Evolutionary conservation across 2,113 vertebrate genomes (phyloP).

Genomic region (Pongo abelii): DNA sequence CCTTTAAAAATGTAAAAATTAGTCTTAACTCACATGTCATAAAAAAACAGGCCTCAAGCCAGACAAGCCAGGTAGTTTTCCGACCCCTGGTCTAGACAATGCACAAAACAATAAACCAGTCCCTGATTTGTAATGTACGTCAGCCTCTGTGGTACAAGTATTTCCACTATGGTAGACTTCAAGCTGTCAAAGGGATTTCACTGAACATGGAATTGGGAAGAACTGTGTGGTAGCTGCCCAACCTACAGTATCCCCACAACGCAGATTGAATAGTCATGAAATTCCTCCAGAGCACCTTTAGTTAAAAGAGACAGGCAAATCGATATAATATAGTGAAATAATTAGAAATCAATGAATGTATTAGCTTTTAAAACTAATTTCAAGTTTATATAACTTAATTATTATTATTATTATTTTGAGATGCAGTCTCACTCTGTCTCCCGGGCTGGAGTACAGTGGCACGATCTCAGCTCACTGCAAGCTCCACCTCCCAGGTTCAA

Average conservation of each 20-base stretch:
- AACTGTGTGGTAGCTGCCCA: too few species aligned
- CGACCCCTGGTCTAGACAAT: background rate
- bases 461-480: too few species aligned
- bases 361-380: background rate
- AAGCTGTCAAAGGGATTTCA: background rate
- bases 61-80: background rate
- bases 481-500: too few species aligned
- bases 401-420: too few species aligned
- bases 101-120: background rate
- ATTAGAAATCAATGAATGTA: background rate
- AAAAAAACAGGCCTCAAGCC: background rate
- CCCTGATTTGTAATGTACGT: background rate
- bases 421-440: accelerated
- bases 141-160: background rate
- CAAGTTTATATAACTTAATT: background rate
- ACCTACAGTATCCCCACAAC: accelerated
- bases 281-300: background rate
- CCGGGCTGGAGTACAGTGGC: too few species aligned
- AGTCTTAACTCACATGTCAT: background rate
- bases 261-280: background rate
- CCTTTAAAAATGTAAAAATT: background rate
- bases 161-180: background rate
- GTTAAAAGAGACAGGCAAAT: background rate
- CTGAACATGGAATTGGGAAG: background rate
- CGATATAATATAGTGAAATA: background rate